Evolutionary conservation across 1,140 invertebrate species (phyloP).

Genomic region (Tachypleus tridentatus): DNA sequence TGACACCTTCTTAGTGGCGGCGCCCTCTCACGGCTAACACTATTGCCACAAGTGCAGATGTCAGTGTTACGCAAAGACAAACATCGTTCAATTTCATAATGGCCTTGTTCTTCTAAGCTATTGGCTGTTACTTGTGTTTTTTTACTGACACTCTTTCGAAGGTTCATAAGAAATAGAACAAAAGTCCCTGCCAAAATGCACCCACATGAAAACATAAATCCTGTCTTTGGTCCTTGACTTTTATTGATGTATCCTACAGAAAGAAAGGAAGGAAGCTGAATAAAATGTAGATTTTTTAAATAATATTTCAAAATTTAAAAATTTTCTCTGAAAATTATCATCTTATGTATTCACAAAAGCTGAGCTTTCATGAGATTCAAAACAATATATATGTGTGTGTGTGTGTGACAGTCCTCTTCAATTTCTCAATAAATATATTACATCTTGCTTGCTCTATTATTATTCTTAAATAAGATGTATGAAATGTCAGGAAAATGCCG

Average conservation of each 20-base stretch:
- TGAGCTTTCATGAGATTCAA: too few species aligned
- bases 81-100: not conserved
- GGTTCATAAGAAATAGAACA: constrained; percentile 64
- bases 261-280: not conserved
- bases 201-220: constrained; percentile 67
- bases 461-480: too few species aligned
- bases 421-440: too few species aligned
- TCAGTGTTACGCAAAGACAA: not conserved
- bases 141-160: constrained; percentile 45
- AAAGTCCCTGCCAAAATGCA: constrained; percentile 61
- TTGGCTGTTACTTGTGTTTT: not conserved
- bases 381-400: too few species aligned
- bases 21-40: not conserved
- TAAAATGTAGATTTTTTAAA: too few species aligned
- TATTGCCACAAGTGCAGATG: not conserved
- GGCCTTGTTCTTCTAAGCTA: not conserved
- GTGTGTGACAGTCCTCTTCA: too few species aligned
- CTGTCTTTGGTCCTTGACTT: constrained; percentile 51
- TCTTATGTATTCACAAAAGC: too few species aligned
- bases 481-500: too few species aligned
- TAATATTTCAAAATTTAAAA: too few species aligned
- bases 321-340: too few species aligned
- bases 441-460: too few species aligned
- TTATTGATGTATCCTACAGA: constrained; percentile 59
- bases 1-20: not conserved